Percentiles rank a stretch among this genome's conserved stretches.
phyloP scores from a whole-genome alignment of 2,888 invertebrate genomes.

The Tupiocoris notatus region DNA sequence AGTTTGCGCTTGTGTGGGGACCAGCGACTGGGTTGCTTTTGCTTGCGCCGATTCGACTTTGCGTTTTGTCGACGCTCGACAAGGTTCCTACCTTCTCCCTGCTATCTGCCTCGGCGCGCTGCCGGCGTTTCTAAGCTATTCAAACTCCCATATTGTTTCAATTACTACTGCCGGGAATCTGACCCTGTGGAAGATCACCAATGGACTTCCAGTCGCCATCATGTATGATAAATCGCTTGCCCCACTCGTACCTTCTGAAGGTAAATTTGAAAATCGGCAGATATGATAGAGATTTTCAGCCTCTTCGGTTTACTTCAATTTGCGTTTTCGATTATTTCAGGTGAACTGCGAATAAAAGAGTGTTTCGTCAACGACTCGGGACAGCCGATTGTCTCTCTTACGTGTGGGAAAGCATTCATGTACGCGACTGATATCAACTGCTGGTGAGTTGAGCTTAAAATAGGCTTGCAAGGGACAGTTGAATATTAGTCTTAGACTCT shows the following conservation, averaged over 20 bases:
- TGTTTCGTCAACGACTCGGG: constrained; percentile 67
- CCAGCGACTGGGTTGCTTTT: constrained; percentile 62
- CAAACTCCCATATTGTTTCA: constrained; percentile 56
- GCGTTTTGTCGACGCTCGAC: constrained; percentile 62
- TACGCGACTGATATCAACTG: constrained; percentile 73
- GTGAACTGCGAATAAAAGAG: constrained; percentile 60
- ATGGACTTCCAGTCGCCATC: constrained; percentile 8
- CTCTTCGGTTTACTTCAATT: no score
- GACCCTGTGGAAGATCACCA: constrained; percentile 58
- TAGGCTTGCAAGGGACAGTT: no score
- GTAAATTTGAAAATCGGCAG: not conserved
- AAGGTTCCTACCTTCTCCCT: constrained; percentile 58
- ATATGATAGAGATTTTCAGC: no score
- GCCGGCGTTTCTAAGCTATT: constrained; percentile 60
- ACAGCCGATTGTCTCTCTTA: constrained; percentile 78
- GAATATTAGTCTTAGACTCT: no score
- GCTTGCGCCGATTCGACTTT: constrained; percentile 69
- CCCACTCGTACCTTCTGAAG: constrained; percentile 52
- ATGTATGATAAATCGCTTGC: constrained; percentile 64
- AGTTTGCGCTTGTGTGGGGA: constrained; percentile 63
- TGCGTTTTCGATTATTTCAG: not conserved
- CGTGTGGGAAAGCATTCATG: constrained; percentile 80
- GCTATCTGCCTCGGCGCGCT: constrained; percentile 61
- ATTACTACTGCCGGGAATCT: constrained; percentile 60
- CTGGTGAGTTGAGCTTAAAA: constrained; percentile 65